Evolutionary conservation across 2,888 invertebrate genomes (phyloP).

Genomic region (Dysmachus trigonus): DNA sequence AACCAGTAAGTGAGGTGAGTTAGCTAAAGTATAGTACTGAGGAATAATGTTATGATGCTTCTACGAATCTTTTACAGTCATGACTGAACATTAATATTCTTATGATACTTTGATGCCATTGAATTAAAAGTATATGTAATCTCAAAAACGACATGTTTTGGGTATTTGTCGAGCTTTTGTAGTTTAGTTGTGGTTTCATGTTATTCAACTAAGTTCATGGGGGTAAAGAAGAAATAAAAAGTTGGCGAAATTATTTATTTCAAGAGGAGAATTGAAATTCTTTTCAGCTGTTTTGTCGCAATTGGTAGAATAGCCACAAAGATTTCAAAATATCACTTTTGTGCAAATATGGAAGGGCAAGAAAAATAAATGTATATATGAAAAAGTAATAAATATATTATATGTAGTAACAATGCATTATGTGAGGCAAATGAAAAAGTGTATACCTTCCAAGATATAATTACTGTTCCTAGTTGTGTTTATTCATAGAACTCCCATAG

Average conservation of each 20-base stretch:
- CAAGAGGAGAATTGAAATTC: background rate
- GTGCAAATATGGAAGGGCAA: background rate
- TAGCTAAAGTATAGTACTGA: background rate
- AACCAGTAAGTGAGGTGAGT: background rate
- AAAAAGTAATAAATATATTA: background rate
- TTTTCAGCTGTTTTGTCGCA: background rate
- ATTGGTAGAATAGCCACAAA: background rate
- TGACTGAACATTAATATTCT: conserved; percentile 40
- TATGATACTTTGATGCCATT: conserved; percentile 28
- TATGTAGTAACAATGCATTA: background rate
- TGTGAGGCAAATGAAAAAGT: background rate
- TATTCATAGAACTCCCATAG: background rate
- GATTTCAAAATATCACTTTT: background rate
- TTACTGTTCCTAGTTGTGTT: background rate
- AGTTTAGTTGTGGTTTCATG: background rate
- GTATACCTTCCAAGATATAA: background rate
- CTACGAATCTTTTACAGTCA: background rate
- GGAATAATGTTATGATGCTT: conserved; percentile 4
- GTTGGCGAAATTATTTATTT: background rate
- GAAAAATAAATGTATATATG: background rate
- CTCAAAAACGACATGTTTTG: background rate
- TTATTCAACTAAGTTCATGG: background rate
- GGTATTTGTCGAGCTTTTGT: background rate
- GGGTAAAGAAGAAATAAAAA: background rate
- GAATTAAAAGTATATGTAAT: background rate